Evolutionary conservation across 2,888 invertebrate species (phyloP).

Genomic region (Linnaemya tessellans): DNA sequence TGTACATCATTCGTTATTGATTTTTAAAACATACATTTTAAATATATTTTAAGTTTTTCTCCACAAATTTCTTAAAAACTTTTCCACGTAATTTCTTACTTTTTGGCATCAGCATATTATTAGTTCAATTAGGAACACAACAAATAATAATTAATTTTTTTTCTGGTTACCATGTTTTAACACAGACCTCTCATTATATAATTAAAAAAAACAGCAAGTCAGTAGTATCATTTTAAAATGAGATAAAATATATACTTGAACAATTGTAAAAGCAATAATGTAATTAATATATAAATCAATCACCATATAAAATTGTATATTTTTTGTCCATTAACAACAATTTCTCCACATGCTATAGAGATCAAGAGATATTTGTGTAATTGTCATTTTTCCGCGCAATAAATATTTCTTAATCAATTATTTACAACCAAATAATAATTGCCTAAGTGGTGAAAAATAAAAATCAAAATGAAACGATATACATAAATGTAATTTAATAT

Average conservation of each 20-base stretch:
- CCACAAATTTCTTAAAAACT: no score
- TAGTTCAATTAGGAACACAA: no score
- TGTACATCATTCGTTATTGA: no score
- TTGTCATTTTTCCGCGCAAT: neutral
- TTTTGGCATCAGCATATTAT: no score
- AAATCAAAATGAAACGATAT: slow-evolving; percentile 21
- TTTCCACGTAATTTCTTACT: no score
- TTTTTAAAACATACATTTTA: no score
- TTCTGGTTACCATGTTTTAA: no score
- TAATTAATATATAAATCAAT: neutral
- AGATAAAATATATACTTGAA: neutral
- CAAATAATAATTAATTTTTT: no score
- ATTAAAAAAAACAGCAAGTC: neutral
- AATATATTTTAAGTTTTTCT: no score
- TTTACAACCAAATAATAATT: slow-evolving; percentile 41
- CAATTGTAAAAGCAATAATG: neutral
- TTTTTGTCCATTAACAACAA: no score
- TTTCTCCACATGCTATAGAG: neutral
- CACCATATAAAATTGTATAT: neutral
- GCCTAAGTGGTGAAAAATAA: slow-evolving; percentile 24
- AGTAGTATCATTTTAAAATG: neutral
- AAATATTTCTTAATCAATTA: neutral
- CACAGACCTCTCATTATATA: no score
- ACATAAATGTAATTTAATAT: slow-evolving; percentile 3
- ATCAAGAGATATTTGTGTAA: neutral